These are phyloP conservation scores for Thelaira solivaga DNA, from an alignment of 2,888 invertebrate genomes.

Conservation along the genomic window DNA sequence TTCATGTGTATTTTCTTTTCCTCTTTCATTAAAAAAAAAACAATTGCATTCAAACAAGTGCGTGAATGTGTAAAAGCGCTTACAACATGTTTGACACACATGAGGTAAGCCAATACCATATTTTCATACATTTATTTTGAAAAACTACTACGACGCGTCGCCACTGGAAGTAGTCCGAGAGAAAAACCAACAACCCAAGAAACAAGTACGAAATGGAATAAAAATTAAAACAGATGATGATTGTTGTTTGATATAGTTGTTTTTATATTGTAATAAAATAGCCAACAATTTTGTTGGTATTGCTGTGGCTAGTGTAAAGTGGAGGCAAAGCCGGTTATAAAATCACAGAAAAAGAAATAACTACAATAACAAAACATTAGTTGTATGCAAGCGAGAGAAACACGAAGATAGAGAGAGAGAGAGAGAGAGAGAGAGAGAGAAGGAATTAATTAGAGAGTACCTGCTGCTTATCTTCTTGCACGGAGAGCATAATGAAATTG, in stretches of 20 bases:
- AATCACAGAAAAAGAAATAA: background rate
- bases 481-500: no score
- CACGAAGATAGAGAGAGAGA: background rate
- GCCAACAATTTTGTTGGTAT: background rate
- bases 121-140: background rate
- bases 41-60: conserved; percentile 52
- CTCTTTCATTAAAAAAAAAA: background rate
- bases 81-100: conserved; percentile 23
- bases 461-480: no score
- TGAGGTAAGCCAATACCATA: background rate
- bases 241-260: conserved; percentile 1
- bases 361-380: background rate
- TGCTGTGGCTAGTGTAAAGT: conserved; percentile 6
- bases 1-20: no score
- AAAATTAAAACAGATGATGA: conserved; percentile 45
- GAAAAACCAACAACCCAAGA: no score
- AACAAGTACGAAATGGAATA: conserved; percentile 43
- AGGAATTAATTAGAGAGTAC: no score
- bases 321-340: conserved; percentile 42
- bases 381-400: conserved; percentile 7
- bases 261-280: background rate
- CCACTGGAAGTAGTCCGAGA: conserved; percentile 19
- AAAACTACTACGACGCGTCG: background rate
- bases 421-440: background rate
- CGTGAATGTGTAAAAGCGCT: background rate